Base-by-base conservation (phyloP, 2,888 invertebrate genomes). In the Mythimna ferrago region DNA sequence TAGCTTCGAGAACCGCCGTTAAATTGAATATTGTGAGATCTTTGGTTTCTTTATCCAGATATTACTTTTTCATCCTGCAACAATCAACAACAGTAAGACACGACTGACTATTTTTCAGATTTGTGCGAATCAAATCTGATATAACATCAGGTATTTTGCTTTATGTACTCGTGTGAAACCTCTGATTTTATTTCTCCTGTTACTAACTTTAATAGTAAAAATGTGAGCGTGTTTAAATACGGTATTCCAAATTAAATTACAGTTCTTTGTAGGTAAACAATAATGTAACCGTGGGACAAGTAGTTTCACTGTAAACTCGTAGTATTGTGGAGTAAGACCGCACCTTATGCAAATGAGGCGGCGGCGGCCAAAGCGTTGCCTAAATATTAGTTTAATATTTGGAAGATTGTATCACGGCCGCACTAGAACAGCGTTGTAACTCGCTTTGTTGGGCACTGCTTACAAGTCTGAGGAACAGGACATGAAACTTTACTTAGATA, bases 341-440 rank as follows among this genome's bases (percentile, higher is more conserved):
- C 92, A 90, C 94, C 94, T 94, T 94, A 96, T 96, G 95, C 93
- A 95, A 95, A 96, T 96, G 94, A 95, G 93, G 95, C 96, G 95
- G 96, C 95, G 89, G 88, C 89, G 88, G 91, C 93, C 95, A 96
- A 96, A 96, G 96, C 95, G 94, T 95, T 96, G 95, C 96, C 96
- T 96, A 96, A 96, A 96, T 96, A 96, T 96, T 95, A 96, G 96
- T 96, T 96, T 96, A 95, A 95, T 96, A 94, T 95, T 95, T 94
- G 90, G 92, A 87, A 94, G 95, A 96, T 96, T 91, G 92, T 94
- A 95, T 95, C 96, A 90, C 85, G 73, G 84, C 82, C 83, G 90
- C 86, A 89, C 65, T 83, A 71, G 88, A 88, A 87, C 75, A 92
- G 80, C 80, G 84, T 89, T 92, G 92, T 86, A 94, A 86, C 93